phyloP scores from a whole-genome alignment of 2,888 invertebrate genomes.

The Tortrix viridana region DNA sequence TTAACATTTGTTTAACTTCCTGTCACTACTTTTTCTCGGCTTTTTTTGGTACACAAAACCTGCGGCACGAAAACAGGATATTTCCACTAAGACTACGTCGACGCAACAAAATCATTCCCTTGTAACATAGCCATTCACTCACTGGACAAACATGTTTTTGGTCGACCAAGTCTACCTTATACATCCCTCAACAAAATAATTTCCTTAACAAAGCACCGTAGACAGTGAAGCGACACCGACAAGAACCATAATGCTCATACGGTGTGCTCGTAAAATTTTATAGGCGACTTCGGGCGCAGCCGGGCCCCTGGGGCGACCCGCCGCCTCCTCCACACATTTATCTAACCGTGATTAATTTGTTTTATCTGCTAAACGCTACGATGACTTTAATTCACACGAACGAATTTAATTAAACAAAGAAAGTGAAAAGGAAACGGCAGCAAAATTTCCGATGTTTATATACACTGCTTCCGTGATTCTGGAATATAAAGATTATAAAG shows the following conservation, averaged over 20 bases:
- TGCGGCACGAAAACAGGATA: neutral
- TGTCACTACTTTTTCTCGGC: neutral
- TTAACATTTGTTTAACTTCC: neutral
- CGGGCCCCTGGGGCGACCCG: slow-evolving; percentile 48
- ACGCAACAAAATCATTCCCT: slow-evolving; percentile 13
- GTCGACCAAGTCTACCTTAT: slow-evolving; percentile 11
- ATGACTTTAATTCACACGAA: slow-evolving; percentile 56
- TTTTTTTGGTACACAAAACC: neutral
- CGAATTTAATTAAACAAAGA: slow-evolving; percentile 48
- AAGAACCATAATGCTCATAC: slow-evolving; percentile 74
- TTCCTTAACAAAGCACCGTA: slow-evolving; percentile 64
- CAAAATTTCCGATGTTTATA: no score
- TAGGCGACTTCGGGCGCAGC: slow-evolving; percentile 53
- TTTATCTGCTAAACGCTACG: slow-evolving; percentile 64
- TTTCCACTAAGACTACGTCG: neutral
- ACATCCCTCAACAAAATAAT: slow-evolving; percentile 45
- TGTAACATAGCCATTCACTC: slow-evolving; percentile 15
- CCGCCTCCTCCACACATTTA: slow-evolving; percentile 66
- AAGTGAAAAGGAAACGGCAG: slow-evolving; percentile 29
- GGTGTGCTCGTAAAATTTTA: slow-evolving; percentile 78
- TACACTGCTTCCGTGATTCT: neutral
- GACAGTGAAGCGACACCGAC: slow-evolving; percentile 67
- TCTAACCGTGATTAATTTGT: slow-evolving; percentile 77
- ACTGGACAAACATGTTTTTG: slow-evolving; percentile 15
- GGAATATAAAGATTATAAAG: neutral